These are phyloP conservation scores for Leptopilina syphax DNA, from an alignment of 2,888 invertebrate genomes.

Conservation along the genomic window DNA sequence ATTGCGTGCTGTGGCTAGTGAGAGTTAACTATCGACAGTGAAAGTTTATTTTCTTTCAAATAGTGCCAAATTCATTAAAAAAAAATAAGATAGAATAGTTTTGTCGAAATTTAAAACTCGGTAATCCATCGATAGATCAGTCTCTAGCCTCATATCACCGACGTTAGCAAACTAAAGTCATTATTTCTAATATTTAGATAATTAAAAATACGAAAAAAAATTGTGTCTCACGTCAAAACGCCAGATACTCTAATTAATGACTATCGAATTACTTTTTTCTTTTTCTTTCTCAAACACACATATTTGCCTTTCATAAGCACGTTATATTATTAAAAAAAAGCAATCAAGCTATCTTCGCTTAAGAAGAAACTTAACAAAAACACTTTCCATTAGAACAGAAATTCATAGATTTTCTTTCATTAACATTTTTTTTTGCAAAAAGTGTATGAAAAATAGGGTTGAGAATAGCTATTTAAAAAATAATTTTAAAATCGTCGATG, in stretches of 20 bases:
- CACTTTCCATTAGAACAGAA: neutral
- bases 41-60: slow-evolving; percentile 18
- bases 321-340: slow-evolving; percentile 14
- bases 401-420: neutral
- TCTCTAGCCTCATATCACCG: slow-evolving; percentile 28
- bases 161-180: slow-evolving; percentile 21
- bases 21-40: slow-evolving; percentile 28
- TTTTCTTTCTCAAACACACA: slow-evolving; percentile 6
- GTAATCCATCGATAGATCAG: slow-evolving; percentile 24
- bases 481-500: slow-evolving; percentile 56
- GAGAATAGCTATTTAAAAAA: slow-evolving; percentile 49
- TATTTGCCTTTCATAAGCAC: neutral
- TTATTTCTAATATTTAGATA: neutral
- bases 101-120: slow-evolving; percentile 1
- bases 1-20: slow-evolving; percentile 22
- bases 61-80: slow-evolving; percentile 23
- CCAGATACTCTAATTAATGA: slow-evolving; percentile 11
- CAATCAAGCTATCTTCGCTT: slow-evolving; percentile 2
- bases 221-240: slow-evolving; percentile 6
- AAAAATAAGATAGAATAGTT: neutral
- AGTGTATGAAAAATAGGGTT: neutral
- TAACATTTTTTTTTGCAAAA: neutral
- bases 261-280: slow-evolving; percentile 12
- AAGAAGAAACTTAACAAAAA: neutral
- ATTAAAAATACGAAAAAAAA: slow-evolving; percentile 11